Base-by-base conservation (phyloP, 2,113 vertebrate genomes). In the Isichthys henryi region DNA sequence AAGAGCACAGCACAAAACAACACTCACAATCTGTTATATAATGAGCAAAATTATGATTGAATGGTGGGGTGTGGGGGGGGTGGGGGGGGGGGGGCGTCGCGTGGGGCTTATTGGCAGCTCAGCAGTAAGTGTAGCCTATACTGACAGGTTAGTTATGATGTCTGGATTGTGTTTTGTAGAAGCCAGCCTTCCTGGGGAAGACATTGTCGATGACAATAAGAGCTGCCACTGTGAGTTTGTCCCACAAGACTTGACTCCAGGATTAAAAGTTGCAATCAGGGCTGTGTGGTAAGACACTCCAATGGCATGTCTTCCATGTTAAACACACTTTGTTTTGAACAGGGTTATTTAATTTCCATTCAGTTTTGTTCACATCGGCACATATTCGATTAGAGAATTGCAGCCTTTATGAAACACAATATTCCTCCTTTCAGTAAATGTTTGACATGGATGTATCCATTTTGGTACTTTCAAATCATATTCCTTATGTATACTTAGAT, bases 171-270 rank as follows among this genome's bases (percentile, higher is more conserved):
- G 93, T 89, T 88, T 90, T 94, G 90, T 92, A 99, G 98, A 98
- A 91, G 97, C 97, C 88, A 97, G 98, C 87, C 97, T 99, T 9
- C 98, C 98, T 0, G 98, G 97, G 87, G 98, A 99, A 92, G 98
- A 99, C 84, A 93, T 97, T 85, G 96, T 93, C 0, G 98, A 99
- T 2, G 98, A 99, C 93, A 99, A 99, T 92, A 99, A 98, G 93
- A 98, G 97, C 94, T 99, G 97, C 91, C 97, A 97, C 94, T 99
- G 98, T 91, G 98, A 99, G 94, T 99, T 99, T 86, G 96, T 98
- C 88, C 96, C 98, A 0, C 98, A 99, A 92, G 98, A 99, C 86
- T 95, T 99, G 93, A 98, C 98, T 0, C 98, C 98, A 0, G 98
- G 98, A 87, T 95, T 99, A 89, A 99, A 99, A 96, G 97, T 97